phyloP scores from a whole-genome alignment of 2,888 invertebrate genomes.

The Amiota mariae region DNA sequence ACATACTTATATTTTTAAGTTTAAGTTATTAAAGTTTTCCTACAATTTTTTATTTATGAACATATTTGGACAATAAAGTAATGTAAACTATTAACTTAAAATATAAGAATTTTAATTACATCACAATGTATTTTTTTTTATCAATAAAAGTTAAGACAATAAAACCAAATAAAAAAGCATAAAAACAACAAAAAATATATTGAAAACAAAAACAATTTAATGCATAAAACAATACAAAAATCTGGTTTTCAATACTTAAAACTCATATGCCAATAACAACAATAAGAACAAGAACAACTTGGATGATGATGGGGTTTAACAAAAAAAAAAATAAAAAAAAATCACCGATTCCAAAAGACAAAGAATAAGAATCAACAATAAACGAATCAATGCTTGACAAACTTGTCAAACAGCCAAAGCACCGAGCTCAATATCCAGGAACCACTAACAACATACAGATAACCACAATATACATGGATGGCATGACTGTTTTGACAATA shows the following conservation, averaged over 20 bases:
- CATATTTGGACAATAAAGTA: too few relatives aligned
- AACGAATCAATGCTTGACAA: constrained; percentile 41
- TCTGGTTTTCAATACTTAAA: constrained; percentile 66
- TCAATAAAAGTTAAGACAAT: too few relatives aligned
- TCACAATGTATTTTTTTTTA: constrained; percentile 48
- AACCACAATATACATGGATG: constrained; percentile 51
- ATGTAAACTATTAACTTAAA: too few relatives aligned
- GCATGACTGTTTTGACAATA: constrained; percentile 27
- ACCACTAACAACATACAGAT: constrained; percentile 33
- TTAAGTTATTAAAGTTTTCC: too few relatives aligned
- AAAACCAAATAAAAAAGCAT: too few relatives aligned
- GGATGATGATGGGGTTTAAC: neutral
- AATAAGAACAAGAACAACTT: neutral
- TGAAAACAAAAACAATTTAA: constrained; percentile 69
- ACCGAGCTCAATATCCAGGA: constrained; percentile 30
- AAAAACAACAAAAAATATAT: constrained; percentile 49
- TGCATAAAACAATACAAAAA: constrained; percentile 68
- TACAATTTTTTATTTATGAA: too few relatives aligned
- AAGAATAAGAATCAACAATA: neutral
- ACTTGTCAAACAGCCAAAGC: constrained; percentile 46
- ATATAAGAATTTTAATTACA: too few relatives aligned
- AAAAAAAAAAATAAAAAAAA: neutral
- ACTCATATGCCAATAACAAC: constrained; percentile 31
- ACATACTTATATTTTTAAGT: too few relatives aligned
- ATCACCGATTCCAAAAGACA: neutral